These are phyloP conservation scores for Phenganax marumi DNA, from an alignment of 92 coral and sea anemone genomes.

Conservation along the genomic window DNA sequence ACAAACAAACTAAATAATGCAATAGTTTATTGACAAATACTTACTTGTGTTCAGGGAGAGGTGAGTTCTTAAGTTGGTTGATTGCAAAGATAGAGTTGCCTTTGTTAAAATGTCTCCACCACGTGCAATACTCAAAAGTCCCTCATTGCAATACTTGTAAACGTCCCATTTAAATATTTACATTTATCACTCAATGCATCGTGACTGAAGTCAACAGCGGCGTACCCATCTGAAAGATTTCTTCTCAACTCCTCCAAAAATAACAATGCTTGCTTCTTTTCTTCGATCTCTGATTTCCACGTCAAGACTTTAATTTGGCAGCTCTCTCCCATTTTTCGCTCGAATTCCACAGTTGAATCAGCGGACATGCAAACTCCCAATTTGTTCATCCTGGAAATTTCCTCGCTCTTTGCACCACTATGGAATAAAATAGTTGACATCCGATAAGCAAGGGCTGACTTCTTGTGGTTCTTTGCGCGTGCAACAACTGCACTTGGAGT, in stretches of 20 bases:
- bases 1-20: no score
- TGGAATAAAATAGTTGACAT: conserved; percentile 64
- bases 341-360: conserved; percentile 30
- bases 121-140: conserved; percentile 8
- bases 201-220: no score
- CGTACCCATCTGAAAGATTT: no score
- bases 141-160: conserved; percentile 22
- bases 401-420: conserved; percentile 58
- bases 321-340: conserved; percentile 45
- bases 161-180: no score
- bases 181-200: no score
- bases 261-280: conserved; percentile 2
- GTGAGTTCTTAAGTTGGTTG: no score
- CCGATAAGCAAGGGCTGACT: conserved; percentile 61
- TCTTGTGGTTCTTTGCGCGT: conserved; percentile 20
- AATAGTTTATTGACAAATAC: not conserved
- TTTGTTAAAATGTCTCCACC: not conserved
- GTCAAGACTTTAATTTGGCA: conserved; percentile 38
- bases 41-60: no score
- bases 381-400: conserved; percentile 51
- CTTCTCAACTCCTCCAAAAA: not conserved
- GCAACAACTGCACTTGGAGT: conserved; percentile 41
- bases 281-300: conserved; percentile 53
- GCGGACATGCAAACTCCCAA: conserved; percentile 64
- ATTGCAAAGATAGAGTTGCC: not conserved